These are phyloP conservation scores for Aphis gossypii DNA, from an alignment of 1,140 invertebrate genomes.

Conservation along the genomic window DNA sequence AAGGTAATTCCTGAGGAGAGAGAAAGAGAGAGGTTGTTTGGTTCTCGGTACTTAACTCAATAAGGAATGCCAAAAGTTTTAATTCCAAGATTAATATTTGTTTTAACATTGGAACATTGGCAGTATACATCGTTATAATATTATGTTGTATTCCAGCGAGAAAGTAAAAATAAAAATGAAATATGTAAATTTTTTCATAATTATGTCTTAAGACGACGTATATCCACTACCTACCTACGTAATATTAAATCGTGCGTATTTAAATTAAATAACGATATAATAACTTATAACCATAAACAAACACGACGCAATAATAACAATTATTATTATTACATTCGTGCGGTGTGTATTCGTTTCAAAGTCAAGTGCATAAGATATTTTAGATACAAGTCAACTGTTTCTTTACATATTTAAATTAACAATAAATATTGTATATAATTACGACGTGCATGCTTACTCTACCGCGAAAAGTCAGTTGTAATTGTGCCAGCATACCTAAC, in stretches of 20 bases:
- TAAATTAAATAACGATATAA: background rate
- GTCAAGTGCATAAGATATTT: background rate
- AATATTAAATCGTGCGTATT: background rate
- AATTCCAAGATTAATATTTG: constrained; percentile 30
- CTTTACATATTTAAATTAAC: background rate
- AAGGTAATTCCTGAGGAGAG: background rate
- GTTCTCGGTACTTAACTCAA: background rate
- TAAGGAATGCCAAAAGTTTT: constrained; percentile 8
- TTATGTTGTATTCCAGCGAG: background rate
- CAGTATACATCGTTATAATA: background rate
- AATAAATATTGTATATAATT: background rate
- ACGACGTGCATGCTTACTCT: background rate
- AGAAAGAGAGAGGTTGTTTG: background rate
- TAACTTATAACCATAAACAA: background rate
- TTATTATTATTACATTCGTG: background rate
- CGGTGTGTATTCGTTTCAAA: background rate
- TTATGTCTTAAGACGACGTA: background rate
- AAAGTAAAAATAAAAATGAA: background rate
- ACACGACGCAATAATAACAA: background rate
- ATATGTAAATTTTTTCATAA: background rate
- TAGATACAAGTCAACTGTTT: background rate
- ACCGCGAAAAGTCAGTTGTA: background rate
- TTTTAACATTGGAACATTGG: background rate
- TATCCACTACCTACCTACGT: background rate
- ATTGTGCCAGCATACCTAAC: background rate